A percentile compares a stretch with the other conserved stretches of the same genome.
These are phyloP conservation scores for Otis tarda DNA, from an alignment of 2,113 vertebrate genomes.

Conservation along the genomic window DNA sequence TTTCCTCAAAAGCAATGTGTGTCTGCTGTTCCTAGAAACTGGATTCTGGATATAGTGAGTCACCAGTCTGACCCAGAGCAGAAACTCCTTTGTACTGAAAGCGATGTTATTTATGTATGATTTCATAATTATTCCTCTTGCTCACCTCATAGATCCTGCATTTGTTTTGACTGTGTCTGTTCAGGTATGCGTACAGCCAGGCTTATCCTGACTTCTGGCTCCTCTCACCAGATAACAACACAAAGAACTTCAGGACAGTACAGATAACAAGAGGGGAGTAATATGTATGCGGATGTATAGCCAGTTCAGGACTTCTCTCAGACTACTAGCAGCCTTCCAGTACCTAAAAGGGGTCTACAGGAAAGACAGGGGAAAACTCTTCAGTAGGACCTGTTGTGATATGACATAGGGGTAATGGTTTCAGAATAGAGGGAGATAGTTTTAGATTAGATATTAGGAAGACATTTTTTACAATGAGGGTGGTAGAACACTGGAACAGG, in stretches of 20 bases:
- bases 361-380: too few species aligned
- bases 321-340: neutral
- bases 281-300: neutral
- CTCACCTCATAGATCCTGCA: neutral
- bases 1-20: neutral
- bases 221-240: neutral
- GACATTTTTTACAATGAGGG: too few species aligned
- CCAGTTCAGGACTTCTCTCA: neutral
- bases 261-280: neutral
- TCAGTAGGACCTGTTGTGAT: too few species aligned
- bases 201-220: neutral
- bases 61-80: neutral
- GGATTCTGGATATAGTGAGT: neutral
- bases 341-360: too few species aligned
- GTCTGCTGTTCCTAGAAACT: neutral
- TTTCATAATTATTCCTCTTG: conserved; percentile 1
- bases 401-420: too few species aligned
- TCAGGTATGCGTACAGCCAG: neutral
- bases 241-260: neutral
- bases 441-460: too few species aligned
- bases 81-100: neutral
- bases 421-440: too few species aligned
- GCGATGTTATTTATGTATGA: neutral
- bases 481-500: too few species aligned
- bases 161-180: neutral